These are phyloP conservation scores for Nephrotoma guestfalica DNA, from an alignment of 2,888 invertebrate genomes.

Conservation along the genomic window DNA sequence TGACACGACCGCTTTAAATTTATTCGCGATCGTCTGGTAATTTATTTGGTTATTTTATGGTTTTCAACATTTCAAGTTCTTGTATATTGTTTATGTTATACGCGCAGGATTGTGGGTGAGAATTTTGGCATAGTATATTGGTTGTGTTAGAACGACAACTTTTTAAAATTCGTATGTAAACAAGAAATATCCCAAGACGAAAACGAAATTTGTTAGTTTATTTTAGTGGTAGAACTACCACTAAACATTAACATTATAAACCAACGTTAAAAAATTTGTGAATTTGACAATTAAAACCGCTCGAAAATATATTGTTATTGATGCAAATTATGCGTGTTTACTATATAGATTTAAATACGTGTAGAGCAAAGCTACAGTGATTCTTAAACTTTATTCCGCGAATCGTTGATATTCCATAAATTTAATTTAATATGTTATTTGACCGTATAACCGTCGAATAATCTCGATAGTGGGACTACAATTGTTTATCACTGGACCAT, in stretches of 20 bases:
- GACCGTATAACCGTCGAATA: too few relatives aligned
- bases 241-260: neutral
- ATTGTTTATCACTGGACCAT: too few relatives aligned
- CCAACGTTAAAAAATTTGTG: neutral
- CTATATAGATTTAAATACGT: too few relatives aligned
- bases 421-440: too few relatives aligned
- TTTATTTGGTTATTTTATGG: neutral
- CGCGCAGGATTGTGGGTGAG: neutral
- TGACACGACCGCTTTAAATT: neutral
- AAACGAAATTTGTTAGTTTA: neutral
- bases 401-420: neutral
- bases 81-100: neutral
- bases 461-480: too few relatives aligned
- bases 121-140: neutral
- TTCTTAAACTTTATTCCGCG: neutral
- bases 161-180: neutral
- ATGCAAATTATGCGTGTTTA: neutral
- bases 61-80: neutral
- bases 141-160: neutral
- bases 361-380: too few relatives aligned
- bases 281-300: neutral
- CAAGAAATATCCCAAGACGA: neutral
- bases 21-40: neutral
- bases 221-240: neutral
- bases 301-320: neutral